Percentiles rank a stretch among this genome's conserved stretches.
Conservation (phyloP, 2,888 invertebrate species). For the Caenorhabditis sp. region DNA sequence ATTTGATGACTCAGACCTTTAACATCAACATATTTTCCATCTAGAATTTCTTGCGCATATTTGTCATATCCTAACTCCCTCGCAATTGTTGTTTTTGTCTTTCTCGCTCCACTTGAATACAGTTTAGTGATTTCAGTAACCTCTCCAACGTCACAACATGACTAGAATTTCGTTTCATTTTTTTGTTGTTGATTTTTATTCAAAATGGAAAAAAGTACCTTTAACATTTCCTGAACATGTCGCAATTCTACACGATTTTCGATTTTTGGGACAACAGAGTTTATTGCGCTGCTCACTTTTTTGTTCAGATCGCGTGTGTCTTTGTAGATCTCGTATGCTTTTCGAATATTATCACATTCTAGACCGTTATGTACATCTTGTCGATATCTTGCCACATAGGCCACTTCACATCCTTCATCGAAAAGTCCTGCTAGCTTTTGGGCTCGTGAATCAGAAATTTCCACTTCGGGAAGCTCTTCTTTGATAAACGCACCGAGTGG, state of each 20-base stretch:
- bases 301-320: slow-evolving; percentile 34
- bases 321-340: slow-evolving; percentile 24
- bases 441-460: background rate
- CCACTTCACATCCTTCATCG: slow-evolving; percentile 32
- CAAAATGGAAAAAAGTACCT: background rate
- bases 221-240: slow-evolving; percentile 20
- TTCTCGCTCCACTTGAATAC: slow-evolving; percentile 22
- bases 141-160: slow-evolving; percentile 31
- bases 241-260: slow-evolving; percentile 6
- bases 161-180: too few relatives aligned
- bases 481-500: slow-evolving; percentile 15
- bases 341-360: slow-evolving; percentile 31
- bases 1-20: background rate
- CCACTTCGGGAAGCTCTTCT: slow-evolving; percentile 23
- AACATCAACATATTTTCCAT: slow-evolving; percentile 25
- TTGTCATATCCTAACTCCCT: slow-evolving; percentile 34
- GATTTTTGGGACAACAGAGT: slow-evolving; percentile 29
- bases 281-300: slow-evolving; percentile 33
- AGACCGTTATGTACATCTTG: slow-evolving; percentile 40
- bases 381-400: slow-evolving; percentile 46
- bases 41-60: slow-evolving; percentile 19
- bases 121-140: slow-evolving; percentile 36
- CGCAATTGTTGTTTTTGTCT: slow-evolving; percentile 38
- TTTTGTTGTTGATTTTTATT: too few relatives aligned
- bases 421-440: slow-evolving; percentile 1